A percentile compares a stretch with the other conserved stretches of the same genome.
phyloP scores from a whole-genome alignment of 2,888 invertebrate genomes.

The Yponomeuta evonymella region DNA sequence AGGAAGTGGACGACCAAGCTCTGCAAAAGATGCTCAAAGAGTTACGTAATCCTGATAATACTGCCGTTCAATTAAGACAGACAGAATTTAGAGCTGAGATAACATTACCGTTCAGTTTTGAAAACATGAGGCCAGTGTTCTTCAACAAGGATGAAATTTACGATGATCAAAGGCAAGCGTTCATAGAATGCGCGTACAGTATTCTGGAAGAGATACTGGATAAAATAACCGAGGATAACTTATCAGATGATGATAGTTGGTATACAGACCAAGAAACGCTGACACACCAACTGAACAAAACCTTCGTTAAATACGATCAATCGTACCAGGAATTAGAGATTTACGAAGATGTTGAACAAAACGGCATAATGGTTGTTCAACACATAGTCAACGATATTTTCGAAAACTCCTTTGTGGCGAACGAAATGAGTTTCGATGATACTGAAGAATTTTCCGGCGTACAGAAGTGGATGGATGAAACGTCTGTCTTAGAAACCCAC shows the following conservation, averaged over 20 bases:
- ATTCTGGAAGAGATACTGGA: not conserved
- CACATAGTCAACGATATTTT: not conserved
- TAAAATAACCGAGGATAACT: not conserved
- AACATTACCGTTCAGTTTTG: not conserved
- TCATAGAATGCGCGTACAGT: not conserved
- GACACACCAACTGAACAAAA: not conserved
- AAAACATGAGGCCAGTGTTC: not conserved
- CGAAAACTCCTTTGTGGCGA: not conserved
- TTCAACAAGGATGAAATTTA: not conserved
- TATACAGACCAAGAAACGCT: not conserved
- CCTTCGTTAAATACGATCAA: not conserved
- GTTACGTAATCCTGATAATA: not conserved
- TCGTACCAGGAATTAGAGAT: not conserved
- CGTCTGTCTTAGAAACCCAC: constrained; percentile 29
- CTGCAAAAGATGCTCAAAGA: not conserved
- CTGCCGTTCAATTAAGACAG: not conserved
- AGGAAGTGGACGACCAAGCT: not conserved
- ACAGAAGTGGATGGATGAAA: constrained; percentile 29
- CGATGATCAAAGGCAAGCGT: not conserved
- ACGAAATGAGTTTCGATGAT: not conserved
- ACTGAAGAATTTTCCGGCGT: constrained; percentile 9
- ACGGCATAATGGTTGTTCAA: not conserved
- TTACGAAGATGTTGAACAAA: not conserved
- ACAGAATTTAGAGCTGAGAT: not conserved
- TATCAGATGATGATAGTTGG: not conserved